Evolutionary conservation across 2,113 vertebrate genomes (phyloP).

Genomic region (Psophia crepitans): DNA sequence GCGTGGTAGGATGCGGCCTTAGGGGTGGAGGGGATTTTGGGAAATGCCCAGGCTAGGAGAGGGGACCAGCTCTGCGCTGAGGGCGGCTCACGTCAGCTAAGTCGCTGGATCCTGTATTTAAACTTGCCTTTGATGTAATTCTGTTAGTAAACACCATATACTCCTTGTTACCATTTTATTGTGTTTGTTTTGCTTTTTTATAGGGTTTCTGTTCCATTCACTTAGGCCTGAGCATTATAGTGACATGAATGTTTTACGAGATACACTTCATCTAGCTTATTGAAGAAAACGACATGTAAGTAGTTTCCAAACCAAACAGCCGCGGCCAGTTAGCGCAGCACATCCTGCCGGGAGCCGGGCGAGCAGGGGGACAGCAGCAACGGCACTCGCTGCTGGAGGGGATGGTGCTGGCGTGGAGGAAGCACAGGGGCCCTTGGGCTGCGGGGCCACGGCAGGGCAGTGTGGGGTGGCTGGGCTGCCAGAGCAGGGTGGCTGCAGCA

Average conservation of each 20-base stretch:
- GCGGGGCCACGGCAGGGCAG: rapidly evolving
- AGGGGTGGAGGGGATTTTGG: neutral
- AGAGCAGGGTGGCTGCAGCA: neutral
- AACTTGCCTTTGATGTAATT: neutral
- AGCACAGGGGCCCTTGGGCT: rapidly evolving
- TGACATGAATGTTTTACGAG: neutral
- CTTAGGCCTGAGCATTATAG: neutral
- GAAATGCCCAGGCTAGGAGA: neutral
- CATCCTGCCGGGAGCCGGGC: neutral
- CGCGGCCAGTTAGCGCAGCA: rapidly evolving
- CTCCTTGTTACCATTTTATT: conserved; percentile 9
- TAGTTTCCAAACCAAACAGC: neutral
- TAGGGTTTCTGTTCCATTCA: neutral
- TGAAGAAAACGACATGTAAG: neutral
- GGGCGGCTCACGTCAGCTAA: neutral
- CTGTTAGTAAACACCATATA: neutral
- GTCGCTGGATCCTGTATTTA: neutral
- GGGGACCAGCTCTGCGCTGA: neutral
- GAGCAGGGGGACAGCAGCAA: neutral
- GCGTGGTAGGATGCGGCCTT: rapidly evolving
- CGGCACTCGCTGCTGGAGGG: neutral
- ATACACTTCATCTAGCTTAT: neutral
- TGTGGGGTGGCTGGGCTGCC: neutral
- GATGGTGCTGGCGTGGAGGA: rapidly evolving
- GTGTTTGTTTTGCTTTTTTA: neutral